Evolutionary conservation across 2,113 vertebrate species (phyloP), one percentile per base, ranked within the genome.

Genomic region (Neoarius graeffei): DNA sequence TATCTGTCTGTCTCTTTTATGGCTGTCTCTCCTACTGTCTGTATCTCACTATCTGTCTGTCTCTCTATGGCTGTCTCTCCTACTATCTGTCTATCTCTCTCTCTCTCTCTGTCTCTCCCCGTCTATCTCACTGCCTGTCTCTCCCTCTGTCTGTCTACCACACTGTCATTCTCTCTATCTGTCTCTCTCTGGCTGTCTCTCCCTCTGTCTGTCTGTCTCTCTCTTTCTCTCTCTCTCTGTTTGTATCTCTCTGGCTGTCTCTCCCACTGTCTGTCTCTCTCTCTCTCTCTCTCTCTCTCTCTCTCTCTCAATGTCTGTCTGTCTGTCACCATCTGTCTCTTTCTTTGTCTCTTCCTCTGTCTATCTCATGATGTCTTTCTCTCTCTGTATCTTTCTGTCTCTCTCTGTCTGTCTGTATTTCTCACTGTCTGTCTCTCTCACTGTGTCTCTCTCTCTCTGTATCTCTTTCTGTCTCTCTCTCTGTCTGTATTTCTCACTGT

Each of bases 261-360:
- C 11, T 30, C 9, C 17, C 0, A 6, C 0, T n/a, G 0, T 30
- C 13, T 4, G 4, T 35, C 11, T 35, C 0, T n/a, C 14, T 71
- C 1, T 73, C 35, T 74, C 30, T 35, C 30, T 35, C n/a, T n/a
- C n/a, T n/a, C n/a, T n/a, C n/a, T n/a, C n/a, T n/a, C n/a, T n/a
- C n/a, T 35, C n/a, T 81, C 0, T 9, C 25, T 59, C 4, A n/a
- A n/a, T n/a, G n/a, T n/a, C n/a, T n/a, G n/a, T n/a, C n/a, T n/a
- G 30, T 35, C 30, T 35, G 30, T 0, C n/a, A n/a, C n/a, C n/a
- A n/a, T n/a, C n/a, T n/a, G n/a, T n/a, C n/a, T n/a, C n/a, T n/a
- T n/a, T n/a, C n/a, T n/a, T n/a, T n/a, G n/a, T n/a, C n/a, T n/a
- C n/a, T n/a, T n/a, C 14, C 15, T 48, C 15, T 20, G 0, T 23